These are phyloP conservation scores for Diorhabda elongata DNA, from an alignment of 1,140 invertebrate genomes.

Conservation along the genomic window DNA sequence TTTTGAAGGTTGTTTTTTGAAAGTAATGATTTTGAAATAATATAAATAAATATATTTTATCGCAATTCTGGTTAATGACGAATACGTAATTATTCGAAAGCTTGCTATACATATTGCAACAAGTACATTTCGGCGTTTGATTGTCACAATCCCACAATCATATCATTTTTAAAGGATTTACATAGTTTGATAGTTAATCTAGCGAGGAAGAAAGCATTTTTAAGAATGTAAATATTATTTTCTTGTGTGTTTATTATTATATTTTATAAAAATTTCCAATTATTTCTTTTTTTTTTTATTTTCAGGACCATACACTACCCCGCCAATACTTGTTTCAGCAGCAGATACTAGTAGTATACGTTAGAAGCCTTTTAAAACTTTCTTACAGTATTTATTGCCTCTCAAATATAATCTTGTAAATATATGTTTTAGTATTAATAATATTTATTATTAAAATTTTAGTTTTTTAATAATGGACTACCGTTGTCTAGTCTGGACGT, in stretches of 20 bases:
- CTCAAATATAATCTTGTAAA: conserved; percentile 21
- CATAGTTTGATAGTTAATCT: background rate
- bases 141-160: background rate
- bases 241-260: too few species aligned
- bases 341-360: conserved; percentile 17
- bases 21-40: too few species aligned
- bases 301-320: conserved; percentile 45
- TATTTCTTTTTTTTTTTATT: conserved; percentile 27
- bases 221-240: background rate
- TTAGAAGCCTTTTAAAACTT: conserved; percentile 7
- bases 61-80: too few species aligned
- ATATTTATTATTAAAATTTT: conserved; percentile 19
- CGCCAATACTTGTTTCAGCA: conserved; percentile 38
- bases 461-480: conserved; percentile 24
- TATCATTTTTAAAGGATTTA: background rate
- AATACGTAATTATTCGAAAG: too few species aligned
- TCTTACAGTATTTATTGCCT: conserved; percentile 16
- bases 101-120: background rate
- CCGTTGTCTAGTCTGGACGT: conserved; percentile 35
- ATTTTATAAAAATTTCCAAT: background rate
- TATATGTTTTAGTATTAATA: conserved; percentile 21
- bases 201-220: background rate
- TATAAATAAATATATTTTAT: too few species aligned
- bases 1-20: too few species aligned
- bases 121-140: background rate